Conservation (phyloP, 2,113 vertebrate species). For the Nesogale talazaci region DNA sequence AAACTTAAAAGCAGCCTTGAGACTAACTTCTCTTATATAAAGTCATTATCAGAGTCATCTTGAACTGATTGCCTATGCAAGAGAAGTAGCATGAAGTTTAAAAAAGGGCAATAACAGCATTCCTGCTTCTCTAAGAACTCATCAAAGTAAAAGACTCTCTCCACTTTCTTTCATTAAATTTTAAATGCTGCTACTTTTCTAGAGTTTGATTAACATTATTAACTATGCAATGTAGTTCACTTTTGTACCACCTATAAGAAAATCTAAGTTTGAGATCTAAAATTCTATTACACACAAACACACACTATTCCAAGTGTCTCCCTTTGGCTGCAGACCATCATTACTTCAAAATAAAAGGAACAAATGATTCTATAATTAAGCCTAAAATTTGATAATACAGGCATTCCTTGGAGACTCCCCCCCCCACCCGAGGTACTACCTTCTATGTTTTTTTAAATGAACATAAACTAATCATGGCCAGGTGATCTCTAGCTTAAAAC, state of each 20-base stretch:
- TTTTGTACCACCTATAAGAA: background rate
- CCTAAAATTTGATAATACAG: background rate
- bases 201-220: constrained; percentile 41
- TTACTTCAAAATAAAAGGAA: constrained; percentile 4
- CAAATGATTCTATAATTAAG: background rate
- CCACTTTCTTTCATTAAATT: constrained; percentile 50
- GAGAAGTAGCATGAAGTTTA: constrained; percentile 51
- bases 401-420: background rate
- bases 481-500: constrained; percentile 29
- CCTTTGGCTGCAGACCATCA: constrained; percentile 26
- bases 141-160: constrained; percentile 56
- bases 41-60: constrained; percentile 55
- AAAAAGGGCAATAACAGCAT: background rate
- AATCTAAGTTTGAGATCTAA: background rate
- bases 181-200: constrained; percentile 44
- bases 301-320: background rate
- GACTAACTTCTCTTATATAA: constrained; percentile 55
- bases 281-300: constrained; percentile 7
- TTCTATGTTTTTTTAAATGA: background rate
- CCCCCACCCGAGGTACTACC: background rate
- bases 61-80: constrained; percentile 55
- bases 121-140: constrained; percentile 50
- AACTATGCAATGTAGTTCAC: constrained; percentile 26
- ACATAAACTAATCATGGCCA: background rate
- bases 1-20: constrained; percentile 61